Evolutionary conservation across 2,797 vertebrate genomes (phyloP), one percentile per base, ranked within the genome.

Genomic region (Pseudochirops cupreus): DNA sequence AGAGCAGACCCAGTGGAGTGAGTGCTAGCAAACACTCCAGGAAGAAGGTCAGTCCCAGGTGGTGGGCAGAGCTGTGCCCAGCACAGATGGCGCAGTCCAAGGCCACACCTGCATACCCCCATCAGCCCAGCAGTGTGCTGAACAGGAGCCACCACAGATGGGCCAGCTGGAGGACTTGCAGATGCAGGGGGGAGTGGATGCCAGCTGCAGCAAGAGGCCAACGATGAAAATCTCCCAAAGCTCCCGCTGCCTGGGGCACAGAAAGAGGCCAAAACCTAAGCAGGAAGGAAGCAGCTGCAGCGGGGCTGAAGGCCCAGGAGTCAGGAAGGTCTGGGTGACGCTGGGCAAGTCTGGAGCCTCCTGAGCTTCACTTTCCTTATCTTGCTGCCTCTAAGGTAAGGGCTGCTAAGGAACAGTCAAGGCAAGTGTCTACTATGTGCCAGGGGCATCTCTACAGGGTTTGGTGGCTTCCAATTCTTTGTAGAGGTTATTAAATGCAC

Each of bases 51-150:
- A 89, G 91, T 90, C 93, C 58, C 0, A 0, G 52, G 93, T 93
- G 90, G 18, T 0, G 14, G 50, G 92, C n/a, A 95, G 91, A 95
- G 54, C 93, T 6, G 82, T 39, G 90, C 82, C 96, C 94, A 56
- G 93, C 94, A 96, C 95, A 97, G 97, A 97, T 82, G 94, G 96
- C 46, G 89, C 92, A 74, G 93, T 56, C 59, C 14, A 58, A 18
- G 54, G 90, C 92, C 97, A 97, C 96, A 95, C 95, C 94, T 97
- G 97, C 39, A 94, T 91, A 56, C 55, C 33, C 24, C 56, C 28
- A 56, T 58, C 97, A 96, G 97, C 95, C 92, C 94, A 95, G 94
- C n/a, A 46, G 18, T 90, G 58, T 91, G 31, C 62, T 31, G 52
- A 53, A 46, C 13, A 28, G 91, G 92, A 89, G 53, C 87, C 54